phyloP scores from a whole-genome alignment of 2,113 vertebrate species.

The Eonycteris spelaea region DNA sequence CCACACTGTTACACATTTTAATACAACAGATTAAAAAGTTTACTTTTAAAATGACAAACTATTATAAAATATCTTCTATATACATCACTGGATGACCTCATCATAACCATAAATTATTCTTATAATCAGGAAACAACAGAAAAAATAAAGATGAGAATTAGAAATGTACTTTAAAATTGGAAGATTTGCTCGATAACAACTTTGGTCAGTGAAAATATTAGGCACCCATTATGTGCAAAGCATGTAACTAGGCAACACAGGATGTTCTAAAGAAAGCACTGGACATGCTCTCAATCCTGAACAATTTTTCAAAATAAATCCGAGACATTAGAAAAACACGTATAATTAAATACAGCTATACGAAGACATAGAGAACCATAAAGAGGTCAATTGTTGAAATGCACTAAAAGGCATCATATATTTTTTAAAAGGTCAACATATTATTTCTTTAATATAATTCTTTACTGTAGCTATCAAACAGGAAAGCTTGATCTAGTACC shows the following conservation, averaged over 20 bases:
- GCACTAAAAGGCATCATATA: background rate
- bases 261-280: background rate
- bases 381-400: background rate
- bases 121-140: background rate
- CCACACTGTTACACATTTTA: constrained; percentile 1
- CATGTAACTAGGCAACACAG: background rate
- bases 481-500: background rate
- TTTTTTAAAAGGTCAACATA: background rate
- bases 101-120: background rate
- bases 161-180: constrained; percentile 36
- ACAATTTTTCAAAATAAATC: background rate
- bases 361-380: background rate
- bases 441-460: background rate
- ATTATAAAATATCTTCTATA: background rate
- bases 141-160: background rate
- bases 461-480: background rate
- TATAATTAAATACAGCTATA: background rate
- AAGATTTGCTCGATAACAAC: background rate
- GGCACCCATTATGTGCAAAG: background rate
- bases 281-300: background rate
- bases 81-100: background rate
- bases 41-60: background rate
- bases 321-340: background rate
- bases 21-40: constrained; percentile 30
- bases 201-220: constrained; percentile 8